These are phyloP conservation scores for Steatornis caripensis DNA, from an alignment of 2,113 vertebrate species.

Conservation along the genomic window DNA sequence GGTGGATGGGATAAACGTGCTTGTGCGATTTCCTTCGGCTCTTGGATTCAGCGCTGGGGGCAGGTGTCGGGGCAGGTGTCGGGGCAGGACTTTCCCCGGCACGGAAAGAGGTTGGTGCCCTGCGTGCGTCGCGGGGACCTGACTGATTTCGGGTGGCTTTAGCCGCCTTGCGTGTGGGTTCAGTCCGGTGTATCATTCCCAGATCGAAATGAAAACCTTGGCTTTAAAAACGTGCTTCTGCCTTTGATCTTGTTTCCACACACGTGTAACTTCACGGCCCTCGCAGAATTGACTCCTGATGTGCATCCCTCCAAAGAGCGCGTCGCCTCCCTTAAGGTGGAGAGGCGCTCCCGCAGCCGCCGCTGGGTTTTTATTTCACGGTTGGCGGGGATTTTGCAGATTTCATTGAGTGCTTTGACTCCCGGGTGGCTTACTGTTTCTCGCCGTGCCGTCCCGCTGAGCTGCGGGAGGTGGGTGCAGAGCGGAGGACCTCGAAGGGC, in stretches of 20 bases:
- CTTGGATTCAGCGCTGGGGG: neutral
- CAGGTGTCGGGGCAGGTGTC: accelerated
- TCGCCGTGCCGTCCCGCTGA: accelerated
- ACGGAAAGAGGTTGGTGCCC: neutral
- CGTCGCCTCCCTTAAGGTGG: neutral
- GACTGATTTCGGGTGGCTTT: neutral
- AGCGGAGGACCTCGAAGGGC: neutral
- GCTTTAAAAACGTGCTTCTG: neutral
- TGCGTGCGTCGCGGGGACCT: accelerated
- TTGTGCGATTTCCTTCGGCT: neutral
- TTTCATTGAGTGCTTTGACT: neutral
- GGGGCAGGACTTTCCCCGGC: neutral
- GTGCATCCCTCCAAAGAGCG: neutral
- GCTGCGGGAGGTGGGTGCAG: neutral
- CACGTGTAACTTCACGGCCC: neutral
- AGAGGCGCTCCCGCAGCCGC: accelerated
- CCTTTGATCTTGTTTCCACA: neutral
- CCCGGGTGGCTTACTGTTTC: neutral
- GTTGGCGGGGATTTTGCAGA: neutral
- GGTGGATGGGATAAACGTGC: neutral
- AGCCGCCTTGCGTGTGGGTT: neutral
- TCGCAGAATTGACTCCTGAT: neutral
- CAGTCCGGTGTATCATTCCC: neutral
- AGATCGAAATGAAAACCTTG: neutral
- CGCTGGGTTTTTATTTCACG: accelerated